A percentile compares a stretch with the other conserved stretches of the same genome.
Conservation (phyloP, 2,888 invertebrate genomes). For the Digitonthophagus gazella region DNA sequence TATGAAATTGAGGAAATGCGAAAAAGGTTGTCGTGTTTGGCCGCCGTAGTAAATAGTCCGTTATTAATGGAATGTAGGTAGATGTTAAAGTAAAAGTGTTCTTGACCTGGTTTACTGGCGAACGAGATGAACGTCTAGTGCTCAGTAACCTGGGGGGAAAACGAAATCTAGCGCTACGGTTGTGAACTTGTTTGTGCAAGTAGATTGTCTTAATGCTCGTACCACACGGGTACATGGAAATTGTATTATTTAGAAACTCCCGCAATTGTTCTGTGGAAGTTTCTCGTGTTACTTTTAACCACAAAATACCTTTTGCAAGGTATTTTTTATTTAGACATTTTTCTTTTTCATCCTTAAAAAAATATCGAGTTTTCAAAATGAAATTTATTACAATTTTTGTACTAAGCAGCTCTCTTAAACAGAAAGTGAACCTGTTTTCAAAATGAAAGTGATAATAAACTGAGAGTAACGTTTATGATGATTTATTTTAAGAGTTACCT, state of each 20-base stretch:
- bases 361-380: no score
- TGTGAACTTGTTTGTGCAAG: neutral
- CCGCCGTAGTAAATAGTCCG: constrained; percentile 1
- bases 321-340: no score
- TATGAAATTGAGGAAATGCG: neutral
- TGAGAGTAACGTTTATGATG: neutral
- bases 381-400: no score
- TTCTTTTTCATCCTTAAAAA: no score
- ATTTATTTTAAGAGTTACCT: neutral
- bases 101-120: constrained; percentile 9
- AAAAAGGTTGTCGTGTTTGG: neutral
- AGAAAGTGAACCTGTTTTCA: neutral
- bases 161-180: neutral
- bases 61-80: constrained; percentile 13
- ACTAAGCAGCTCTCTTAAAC: no score
- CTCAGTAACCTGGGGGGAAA: neutral
- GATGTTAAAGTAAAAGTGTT: constrained; percentile 15
- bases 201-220: neutral
- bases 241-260: neutral
- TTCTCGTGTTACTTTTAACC: neutral
- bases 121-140: constrained; percentile 5
- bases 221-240: neutral
- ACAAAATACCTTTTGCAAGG: neutral
- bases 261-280: neutral
- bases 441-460: neutral